Base-by-base conservation (phyloP, 2,797 vertebrate genomes). In the Dermochelys coriacea region DNA sequence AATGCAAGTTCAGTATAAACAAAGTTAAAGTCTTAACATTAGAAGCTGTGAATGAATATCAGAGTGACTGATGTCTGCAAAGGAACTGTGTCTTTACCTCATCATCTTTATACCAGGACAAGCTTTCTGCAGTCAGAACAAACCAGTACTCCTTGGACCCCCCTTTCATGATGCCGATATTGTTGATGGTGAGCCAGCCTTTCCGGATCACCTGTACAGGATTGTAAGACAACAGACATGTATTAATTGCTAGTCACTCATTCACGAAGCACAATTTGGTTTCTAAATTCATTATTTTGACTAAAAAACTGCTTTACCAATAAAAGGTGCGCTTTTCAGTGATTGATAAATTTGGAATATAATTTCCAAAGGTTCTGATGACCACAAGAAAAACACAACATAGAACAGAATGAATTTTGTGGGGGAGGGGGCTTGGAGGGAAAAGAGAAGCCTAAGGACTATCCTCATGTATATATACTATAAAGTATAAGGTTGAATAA, bases 131-230 rank as follows among this genome's bases (percentile, higher is more conserved):
- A 6, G 99, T 99, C 59, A 99, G 98, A 94, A 99, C 97, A 6
- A 99, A 99, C 99, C 99, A 99, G 97, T 99, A 99, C 19, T 99
- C 99, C 96, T 98, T 99, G 77, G 99, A 98, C 68, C 99, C 99
- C 77, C 99, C 99, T 97, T 99, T 99, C 98, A 99, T 99, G 97
- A 99, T 98, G 96, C 99, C 98, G 19, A 99, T 99, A 96, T 99
- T 99, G 98, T 98, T 99, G 98, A 99, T 99, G 93, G 99, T 99
- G 95, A 99, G 97, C 99, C 99, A 99, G 89, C 99, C 99, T 93
- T 99, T 99, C 59, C 98, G 98, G 96, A 99, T 99, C 83, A 99
- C 99, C 99, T 99, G 97, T 82, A 96, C 89, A 96, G 95, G 94
- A 97, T 90, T 96, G 94, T 95, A 98, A 93, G 85, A 55, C 15